phyloP scores from a whole-genome alignment of 2,797 vertebrate species.

The Sebastes aleutianus region DNA sequence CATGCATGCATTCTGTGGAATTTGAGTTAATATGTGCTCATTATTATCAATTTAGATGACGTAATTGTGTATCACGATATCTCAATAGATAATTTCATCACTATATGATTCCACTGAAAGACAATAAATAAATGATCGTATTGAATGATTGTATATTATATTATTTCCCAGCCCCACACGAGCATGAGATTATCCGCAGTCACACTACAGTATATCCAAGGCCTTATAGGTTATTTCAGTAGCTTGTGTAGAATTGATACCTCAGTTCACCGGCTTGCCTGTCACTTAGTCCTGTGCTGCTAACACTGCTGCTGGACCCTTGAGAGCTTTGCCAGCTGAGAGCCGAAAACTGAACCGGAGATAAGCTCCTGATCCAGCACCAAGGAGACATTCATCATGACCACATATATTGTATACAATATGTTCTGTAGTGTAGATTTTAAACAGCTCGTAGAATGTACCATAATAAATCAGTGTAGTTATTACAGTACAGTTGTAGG shows the following conservation, averaged over 20 bases:
- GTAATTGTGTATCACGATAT: no score
- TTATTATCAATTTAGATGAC: no score
- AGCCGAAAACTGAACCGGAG: slow-evolving; percentile 30
- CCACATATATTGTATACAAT: neutral
- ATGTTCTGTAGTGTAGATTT: neutral
- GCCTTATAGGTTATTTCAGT: neutral
- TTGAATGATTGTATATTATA: no score
- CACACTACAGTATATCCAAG: neutral
- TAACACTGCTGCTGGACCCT: slow-evolving; percentile 1
- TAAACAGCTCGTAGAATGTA: neutral
- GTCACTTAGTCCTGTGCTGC: neutral
- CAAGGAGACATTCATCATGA: neutral
- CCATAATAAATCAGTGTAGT: neutral
- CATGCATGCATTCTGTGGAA: no score
- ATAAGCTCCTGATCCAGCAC: slow-evolving; percentile 35
- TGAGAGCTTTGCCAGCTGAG: slow-evolving; percentile 18
- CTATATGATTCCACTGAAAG: no score
- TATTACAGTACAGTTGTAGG: neutral
- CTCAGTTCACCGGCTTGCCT: neutral
- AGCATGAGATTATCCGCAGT: neutral
- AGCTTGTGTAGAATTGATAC: slow-evolving; percentile 5
- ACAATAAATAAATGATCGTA: no score
- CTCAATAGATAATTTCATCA: no score
- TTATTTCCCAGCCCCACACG: no score
- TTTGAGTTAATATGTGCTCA: no score